Percentiles rank a stretch among this genome's conserved stretches.
phyloP scores from a whole-genome alignment of 2,888 invertebrate species.

The Bimastos eiseni region DNA sequence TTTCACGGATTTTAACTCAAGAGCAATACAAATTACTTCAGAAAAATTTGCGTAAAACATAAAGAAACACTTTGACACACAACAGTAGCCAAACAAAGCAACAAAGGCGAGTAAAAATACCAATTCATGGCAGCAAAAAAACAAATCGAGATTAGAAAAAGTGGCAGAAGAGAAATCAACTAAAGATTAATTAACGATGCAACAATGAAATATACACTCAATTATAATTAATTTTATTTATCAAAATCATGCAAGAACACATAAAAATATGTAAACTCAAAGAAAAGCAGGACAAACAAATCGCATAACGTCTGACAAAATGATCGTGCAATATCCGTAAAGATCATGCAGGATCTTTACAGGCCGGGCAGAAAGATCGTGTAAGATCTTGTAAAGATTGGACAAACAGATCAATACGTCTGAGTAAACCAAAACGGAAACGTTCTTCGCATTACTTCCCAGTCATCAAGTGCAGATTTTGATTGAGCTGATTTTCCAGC shows the following conservation, averaged over 20 bases:
- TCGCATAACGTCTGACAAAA: not conserved
- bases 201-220: not conserved
- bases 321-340: not conserved
- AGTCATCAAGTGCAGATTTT: not conserved
- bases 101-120: not conserved
- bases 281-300: not conserved
- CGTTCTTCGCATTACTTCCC: not conserved
- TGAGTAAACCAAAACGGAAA: not conserved
- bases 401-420: not conserved
- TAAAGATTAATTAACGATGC: not conserved
- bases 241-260: not conserved
- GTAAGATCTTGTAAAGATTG: not conserved
- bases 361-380: not conserved
- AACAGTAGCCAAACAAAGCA: not conserved
- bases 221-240: not conserved
- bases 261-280: not conserved
- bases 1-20: not conserved
- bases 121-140: not conserved
- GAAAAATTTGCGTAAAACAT: not conserved
- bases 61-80: not conserved
- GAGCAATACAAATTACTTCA: not conserved
- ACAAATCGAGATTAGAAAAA: not conserved
- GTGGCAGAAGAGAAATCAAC: not conserved
- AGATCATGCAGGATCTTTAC: not conserved
- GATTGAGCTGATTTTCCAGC: not conserved